phyloP scores from a whole-genome alignment of 1,140 invertebrate genomes.

The Diploscapter pachys region DNA sequence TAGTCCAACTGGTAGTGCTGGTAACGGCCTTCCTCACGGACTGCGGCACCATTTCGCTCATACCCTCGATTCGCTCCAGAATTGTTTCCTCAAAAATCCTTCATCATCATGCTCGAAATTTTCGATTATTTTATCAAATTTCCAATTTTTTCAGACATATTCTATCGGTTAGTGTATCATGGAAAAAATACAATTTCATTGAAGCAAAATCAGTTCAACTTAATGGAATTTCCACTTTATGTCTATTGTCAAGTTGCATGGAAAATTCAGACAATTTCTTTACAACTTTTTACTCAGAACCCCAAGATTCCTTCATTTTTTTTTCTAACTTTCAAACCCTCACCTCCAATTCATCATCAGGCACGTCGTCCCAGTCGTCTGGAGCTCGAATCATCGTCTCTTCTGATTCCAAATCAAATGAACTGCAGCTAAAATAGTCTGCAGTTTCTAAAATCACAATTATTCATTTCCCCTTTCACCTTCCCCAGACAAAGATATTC shows the following conservation, averaged over 20 bases:
- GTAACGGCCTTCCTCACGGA: conserved; percentile 31
- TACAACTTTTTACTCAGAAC: no score
- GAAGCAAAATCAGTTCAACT: no score
- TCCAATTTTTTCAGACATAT: no score
- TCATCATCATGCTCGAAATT: background rate
- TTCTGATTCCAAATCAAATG: no score
- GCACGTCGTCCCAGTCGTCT: conserved; percentile 48
- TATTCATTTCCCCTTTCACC: no score
- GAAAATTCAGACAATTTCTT: background rate
- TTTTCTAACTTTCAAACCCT: background rate
- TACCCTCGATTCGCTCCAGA: conserved; percentile 48
- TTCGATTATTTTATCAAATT: background rate
- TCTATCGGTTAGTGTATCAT: no score
- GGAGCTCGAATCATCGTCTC: conserved; percentile 4
- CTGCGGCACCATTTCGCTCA: conserved; percentile 53
- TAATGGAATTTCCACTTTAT: no score
- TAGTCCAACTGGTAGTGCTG: conserved; percentile 29
- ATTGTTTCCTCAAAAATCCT: conserved; percentile 40
- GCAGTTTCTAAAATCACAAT: no score
- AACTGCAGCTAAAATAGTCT: no score
- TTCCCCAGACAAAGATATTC: no score
- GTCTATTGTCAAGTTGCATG: background rate
- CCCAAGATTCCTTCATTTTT: no score
- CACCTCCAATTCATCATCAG: conserved; percentile 50
- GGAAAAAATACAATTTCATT: no score